Evolutionary conservation across 1,140 invertebrate genomes (phyloP).

Genomic region (Drosophila pseudoananassae): DNA sequence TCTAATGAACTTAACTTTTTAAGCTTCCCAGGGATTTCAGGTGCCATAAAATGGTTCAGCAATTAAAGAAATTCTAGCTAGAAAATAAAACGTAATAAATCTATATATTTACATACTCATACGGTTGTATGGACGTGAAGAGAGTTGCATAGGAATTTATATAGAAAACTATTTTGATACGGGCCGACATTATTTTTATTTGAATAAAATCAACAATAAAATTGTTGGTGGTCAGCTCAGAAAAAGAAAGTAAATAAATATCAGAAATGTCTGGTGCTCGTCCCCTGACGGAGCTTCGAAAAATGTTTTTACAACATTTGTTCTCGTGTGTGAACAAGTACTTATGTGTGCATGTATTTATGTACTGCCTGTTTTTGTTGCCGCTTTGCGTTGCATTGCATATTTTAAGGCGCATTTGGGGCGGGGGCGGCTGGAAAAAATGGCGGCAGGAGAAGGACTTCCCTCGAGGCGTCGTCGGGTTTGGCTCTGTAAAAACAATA

Average conservation of each 20-base stretch:
- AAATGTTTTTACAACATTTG: conserved; percentile 78
- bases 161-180: conserved; percentile 52
- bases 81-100: conserved; percentile 8
- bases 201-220: conserved; percentile 67
- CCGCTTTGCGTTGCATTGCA: conserved; percentile 47
- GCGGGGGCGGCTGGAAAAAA: background rate
- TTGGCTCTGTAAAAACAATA: conserved; percentile 56
- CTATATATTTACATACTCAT: conserved; percentile 35
- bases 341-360: conserved; percentile 1
- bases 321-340: conserved; percentile 12
- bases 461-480: conserved; percentile 27
- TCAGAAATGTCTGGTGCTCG: conserved; percentile 34
- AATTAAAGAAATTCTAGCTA: conserved; percentile 29
- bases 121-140: conserved; percentile 11
- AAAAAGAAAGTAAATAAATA: conserved; percentile 39
- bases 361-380: conserved; percentile 31
- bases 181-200: conserved; percentile 59
- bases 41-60: conserved; percentile 1
- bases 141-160: conserved; percentile 21
- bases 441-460: conserved; percentile 13
- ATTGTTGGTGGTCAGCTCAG: conserved; percentile 25
- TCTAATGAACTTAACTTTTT: conserved; percentile 8
- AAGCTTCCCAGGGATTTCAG: conserved; percentile 20
- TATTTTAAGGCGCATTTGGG: conserved; percentile 62
- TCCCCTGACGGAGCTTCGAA: conserved; percentile 57